Evolutionary conservation across 2,888 invertebrate species (phyloP).

Genomic region (Erannis defoliaria): DNA sequence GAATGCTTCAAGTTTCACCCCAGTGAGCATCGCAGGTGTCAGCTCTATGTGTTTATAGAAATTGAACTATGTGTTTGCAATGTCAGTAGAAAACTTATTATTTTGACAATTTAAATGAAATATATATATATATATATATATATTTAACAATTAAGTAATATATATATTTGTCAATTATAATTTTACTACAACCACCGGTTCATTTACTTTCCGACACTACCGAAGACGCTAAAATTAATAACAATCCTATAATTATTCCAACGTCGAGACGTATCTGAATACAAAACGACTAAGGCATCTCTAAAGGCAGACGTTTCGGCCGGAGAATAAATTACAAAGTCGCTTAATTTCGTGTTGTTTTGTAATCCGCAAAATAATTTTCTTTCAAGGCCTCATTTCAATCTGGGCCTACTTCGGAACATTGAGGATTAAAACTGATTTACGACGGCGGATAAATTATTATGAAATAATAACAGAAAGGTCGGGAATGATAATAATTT

Average conservation of each 20-base stretch:
- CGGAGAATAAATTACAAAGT: constrained; percentile 68
- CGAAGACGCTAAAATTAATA: constrained; percentile 52
- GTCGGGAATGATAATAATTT: constrained; percentile 48
- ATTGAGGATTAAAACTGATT: constrained; percentile 59
- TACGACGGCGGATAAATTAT: constrained; percentile 54
- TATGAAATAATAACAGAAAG: constrained; percentile 54
- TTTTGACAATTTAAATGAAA: too few species aligned
- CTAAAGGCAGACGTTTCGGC: constrained; percentile 58
- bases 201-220: constrained; percentile 25
- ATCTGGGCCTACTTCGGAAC: constrained; percentile 56
- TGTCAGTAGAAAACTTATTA: too few species aligned
- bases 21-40: constrained; percentile 40
- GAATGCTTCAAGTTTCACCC: constrained; percentile 60
- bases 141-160: background rate
- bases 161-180: background rate
- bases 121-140: background rate
- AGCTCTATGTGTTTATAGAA: constrained; percentile 21
- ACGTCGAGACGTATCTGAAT: constrained; percentile 57
- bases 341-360: constrained; percentile 68
- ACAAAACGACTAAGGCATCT: constrained; percentile 64
- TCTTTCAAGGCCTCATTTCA: constrained; percentile 65
- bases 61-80: constrained; percentile 2
- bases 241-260: constrained; percentile 55
- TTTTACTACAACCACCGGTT: background rate
- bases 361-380: constrained; percentile 68